Conservation (phyloP, 2,888 invertebrate species). For the Drosophila yooni region DNA sequence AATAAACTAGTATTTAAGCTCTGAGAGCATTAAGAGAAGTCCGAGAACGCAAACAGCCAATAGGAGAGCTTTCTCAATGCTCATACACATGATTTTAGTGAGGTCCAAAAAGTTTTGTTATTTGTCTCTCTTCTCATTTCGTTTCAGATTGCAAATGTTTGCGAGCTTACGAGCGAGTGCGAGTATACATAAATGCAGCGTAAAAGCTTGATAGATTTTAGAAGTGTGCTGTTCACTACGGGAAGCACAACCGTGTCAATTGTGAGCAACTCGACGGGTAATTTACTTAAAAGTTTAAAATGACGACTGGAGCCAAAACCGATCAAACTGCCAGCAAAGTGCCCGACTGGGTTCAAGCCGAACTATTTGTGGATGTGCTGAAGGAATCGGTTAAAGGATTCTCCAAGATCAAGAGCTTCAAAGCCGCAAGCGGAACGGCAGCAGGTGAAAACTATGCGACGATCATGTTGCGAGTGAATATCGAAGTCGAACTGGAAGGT, state of each 20-base stretch:
- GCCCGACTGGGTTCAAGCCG: conserved; percentile 55
- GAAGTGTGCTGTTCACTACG: conserved; percentile 3
- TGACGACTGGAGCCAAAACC: conserved; percentile 25
- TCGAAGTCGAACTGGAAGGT: conserved; percentile 74
- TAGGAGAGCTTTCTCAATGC: conserved; percentile 6
- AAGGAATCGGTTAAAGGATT: conserved; percentile 43
- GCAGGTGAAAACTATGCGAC: conserved; percentile 82
- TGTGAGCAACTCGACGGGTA: not conserved
- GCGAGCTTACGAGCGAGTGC: not conserved
- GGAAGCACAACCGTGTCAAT: not conserved
- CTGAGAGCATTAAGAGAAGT: not conserved
- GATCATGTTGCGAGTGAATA: conserved; percentile 68
- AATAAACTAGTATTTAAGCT: not conserved
- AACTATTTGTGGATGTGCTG: conserved; percentile 51
- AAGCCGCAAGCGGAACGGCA: conserved; percentile 50
- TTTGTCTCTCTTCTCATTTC: not conserved
- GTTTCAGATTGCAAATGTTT: not conserved
- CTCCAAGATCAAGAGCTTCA: conserved; percentile 46
- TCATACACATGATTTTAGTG: not conserved
- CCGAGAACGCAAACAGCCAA: not conserved
- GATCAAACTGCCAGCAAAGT: conserved; percentile 15
- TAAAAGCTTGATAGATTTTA: conserved; percentile 11
- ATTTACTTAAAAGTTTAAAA: conserved; percentile 6
- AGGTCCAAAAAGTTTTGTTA: conserved; percentile 14
- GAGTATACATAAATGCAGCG: conserved; percentile 17